These are phyloP conservation scores for Onychorhynchus coronatus DNA, from an alignment of 2,113 vertebrate genomes.

Conservation along the genomic window DNA sequence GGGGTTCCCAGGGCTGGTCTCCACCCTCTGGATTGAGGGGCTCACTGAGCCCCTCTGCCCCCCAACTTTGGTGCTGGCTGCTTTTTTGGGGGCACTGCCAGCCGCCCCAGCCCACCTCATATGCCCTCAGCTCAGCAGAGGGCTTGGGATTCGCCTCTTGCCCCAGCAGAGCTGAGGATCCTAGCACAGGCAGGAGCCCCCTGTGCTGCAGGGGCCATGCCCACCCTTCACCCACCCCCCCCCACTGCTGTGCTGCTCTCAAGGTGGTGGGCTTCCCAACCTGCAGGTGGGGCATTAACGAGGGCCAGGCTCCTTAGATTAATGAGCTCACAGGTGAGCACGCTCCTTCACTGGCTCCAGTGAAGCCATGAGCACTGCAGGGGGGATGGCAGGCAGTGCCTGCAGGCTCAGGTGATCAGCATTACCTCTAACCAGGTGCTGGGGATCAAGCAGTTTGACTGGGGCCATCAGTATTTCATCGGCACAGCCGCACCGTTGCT, in stretches of 20 bases:
- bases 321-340: not conserved
- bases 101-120: not conserved
- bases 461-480: not conserved
- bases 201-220: accelerated
- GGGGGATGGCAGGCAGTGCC: not conserved
- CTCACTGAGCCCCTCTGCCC: not conserved
- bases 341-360: accelerated
- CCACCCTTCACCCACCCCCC: not conserved
- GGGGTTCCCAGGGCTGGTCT: no score
- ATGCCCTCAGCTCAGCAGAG: not conserved
- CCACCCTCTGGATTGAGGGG: not conserved
- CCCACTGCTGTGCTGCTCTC: not conserved
- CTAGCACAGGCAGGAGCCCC: not conserved
- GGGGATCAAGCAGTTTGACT: accelerated
- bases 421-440: accelerated
- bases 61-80: not conserved
- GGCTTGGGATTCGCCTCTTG: not conserved
- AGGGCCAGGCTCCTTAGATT: accelerated
- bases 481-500: not conserved
- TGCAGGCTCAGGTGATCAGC: not conserved
- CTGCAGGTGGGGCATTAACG: not conserved
- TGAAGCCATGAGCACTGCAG: not conserved
- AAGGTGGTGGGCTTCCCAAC: accelerated
- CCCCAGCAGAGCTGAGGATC: not conserved
- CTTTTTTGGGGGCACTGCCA: not conserved